Conservation (phyloP, 2,888 invertebrate species). For the Caenorhabditis parvicauda region DNA sequence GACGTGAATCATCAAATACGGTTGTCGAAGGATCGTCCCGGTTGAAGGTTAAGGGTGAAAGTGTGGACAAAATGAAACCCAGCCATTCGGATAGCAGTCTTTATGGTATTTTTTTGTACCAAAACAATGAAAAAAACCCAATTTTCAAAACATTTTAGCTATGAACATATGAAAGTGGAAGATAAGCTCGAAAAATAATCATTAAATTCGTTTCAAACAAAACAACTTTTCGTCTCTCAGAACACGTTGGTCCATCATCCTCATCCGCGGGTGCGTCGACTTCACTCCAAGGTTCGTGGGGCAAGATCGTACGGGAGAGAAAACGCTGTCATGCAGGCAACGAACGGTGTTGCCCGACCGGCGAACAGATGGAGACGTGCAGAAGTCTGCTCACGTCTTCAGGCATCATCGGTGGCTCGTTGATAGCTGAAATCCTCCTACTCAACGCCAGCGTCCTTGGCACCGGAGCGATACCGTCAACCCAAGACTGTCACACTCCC, state of each 20-base stretch:
- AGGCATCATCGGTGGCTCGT: conserved; percentile 71
- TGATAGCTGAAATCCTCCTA: conserved; percentile 88
- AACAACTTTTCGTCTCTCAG: not conserved
- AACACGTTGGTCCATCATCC: not conserved
- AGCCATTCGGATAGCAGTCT: conserved; percentile 45
- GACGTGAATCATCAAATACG: conserved; percentile 30
- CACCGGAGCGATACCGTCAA: conserved; percentile 1
- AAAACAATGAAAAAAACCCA: not conserved
- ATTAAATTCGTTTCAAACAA: not conserved
- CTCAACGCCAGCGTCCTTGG: conserved; percentile 88
- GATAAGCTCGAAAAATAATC: no score
- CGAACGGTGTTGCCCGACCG: no score
- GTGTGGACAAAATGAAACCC: conserved; percentile 25
- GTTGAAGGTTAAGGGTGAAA: conserved; percentile 7
- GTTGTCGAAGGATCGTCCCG: conserved; percentile 14
- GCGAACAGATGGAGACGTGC: conserved; percentile 10
- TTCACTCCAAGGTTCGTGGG: not conserved
- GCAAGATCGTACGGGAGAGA: conserved; percentile 7
- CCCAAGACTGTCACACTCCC: conserved; percentile 24
- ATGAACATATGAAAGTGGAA: conserved; percentile 30
- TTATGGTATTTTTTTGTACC: conserved; percentile 17
- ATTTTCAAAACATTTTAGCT: not conserved
- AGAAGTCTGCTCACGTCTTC: conserved; percentile 36
- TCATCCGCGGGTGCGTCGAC: not conserved
- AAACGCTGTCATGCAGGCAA: no score